A percentile compares a stretch with the other conserved stretches of the same genome.
Evolutionary conservation across 2,113 vertebrate genomes (phyloP).

Genomic region (Macrotis lagotis): DNA sequence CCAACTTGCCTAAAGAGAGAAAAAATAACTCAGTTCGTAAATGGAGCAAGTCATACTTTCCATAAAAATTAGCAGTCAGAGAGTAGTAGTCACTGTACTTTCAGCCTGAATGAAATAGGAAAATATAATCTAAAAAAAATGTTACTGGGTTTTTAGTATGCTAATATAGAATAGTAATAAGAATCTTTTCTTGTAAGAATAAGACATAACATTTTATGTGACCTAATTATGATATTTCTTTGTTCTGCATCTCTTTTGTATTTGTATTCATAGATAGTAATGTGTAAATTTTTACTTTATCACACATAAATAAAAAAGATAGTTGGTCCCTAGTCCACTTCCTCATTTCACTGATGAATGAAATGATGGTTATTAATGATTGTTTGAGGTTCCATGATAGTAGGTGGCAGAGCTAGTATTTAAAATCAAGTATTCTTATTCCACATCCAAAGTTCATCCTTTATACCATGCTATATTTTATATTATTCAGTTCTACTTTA

Average conservation of each 20-base stretch:
- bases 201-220: neutral
- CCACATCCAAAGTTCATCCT: neutral
- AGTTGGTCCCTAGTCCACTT: neutral
- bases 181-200: neutral
- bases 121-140: neutral
- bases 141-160: neutral
- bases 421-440: neutral
- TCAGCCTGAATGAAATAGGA: neutral
- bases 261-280: neutral
- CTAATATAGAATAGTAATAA: neutral
- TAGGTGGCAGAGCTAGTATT: neutral
- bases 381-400: neutral
- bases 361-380: neutral
- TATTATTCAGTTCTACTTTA: neutral
- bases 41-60: neutral
- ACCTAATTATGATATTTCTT: neutral
- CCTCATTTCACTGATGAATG: neutral
- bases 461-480: neutral
- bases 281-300: neutral
- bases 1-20: neutral
- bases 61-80: neutral
- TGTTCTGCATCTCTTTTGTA: neutral
- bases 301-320: neutral
- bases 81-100: neutral
- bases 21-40: neutral